Evolutionary conservation across 2,888 invertebrate genomes (phyloP).

Genomic region (Lepidochrysops patricia): DNA sequence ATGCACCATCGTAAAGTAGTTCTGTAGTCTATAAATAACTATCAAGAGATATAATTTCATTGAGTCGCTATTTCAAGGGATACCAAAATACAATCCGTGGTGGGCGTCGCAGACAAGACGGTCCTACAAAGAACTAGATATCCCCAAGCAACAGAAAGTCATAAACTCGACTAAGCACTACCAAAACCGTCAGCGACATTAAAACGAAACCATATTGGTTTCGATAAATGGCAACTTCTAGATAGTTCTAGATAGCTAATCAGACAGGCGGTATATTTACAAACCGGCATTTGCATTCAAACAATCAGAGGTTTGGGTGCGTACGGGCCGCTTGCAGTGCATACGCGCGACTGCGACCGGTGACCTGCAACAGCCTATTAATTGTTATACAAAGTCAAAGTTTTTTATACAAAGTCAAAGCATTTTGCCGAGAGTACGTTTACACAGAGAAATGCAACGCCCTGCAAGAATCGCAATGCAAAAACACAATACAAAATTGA

Average conservation of each 20-base stretch:
- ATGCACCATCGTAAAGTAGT: background rate
- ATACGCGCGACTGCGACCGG: background rate
- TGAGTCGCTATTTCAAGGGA: background rate
- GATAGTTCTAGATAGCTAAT: conserved; percentile 53
- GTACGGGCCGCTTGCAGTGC: no score
- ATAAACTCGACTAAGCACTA: conserved; percentile 5
- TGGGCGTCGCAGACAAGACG: background rate
- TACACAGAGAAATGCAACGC: no score
- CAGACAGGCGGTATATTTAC: conserved; percentile 50
- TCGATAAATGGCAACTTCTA: conserved; percentile 50
- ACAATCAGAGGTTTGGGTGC: conserved; percentile 39
- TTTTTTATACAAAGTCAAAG: no score
- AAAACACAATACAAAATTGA: no score
- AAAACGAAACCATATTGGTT: conserved; percentile 34
- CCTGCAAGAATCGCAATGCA: no score
- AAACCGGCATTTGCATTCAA: conserved; percentile 52
- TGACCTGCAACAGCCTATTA: background rate
- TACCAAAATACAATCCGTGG: background rate
- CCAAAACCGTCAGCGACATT: conserved; percentile 33
- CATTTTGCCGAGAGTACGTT: no score
- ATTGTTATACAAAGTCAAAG: no score
- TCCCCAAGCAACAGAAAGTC: background rate
- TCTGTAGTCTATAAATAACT: background rate
- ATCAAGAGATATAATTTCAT: background rate
- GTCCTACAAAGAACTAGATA: background rate